Evolutionary conservation across 2,797 vertebrate species (phyloP).

Genomic region (Eurystomus glaucurus): DNA sequence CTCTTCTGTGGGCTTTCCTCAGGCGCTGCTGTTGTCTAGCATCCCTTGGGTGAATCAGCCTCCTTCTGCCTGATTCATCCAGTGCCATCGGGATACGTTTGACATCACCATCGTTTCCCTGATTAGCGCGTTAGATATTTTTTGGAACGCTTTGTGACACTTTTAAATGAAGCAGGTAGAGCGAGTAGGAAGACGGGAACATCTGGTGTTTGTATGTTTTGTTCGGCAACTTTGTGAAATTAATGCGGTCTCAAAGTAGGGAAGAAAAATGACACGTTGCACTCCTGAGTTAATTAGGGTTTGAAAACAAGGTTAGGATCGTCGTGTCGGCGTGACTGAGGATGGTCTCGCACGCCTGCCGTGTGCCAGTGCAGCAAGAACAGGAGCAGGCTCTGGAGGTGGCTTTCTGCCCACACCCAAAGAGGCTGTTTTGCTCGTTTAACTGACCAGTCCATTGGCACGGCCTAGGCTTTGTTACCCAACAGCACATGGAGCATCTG

Average conservation of each 20-base stretch:
- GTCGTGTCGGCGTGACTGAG: accelerated
- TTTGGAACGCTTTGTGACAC: slow-evolving; percentile 37
- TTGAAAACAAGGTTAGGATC: background rate
- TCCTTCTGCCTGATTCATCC: background rate
- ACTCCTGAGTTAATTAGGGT: slow-evolving; percentile 10
- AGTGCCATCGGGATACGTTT: background rate
- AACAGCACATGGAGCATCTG: background rate
- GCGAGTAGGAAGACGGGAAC: background rate
- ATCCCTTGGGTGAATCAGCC: background rate
- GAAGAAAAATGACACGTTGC: background rate
- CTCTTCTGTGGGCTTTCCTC: background rate
- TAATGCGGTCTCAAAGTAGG: background rate
- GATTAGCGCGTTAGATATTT: background rate
- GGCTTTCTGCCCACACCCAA: background rate
- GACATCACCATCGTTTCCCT: background rate
- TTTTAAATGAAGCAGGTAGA: slow-evolving; percentile 27
- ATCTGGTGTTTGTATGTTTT: slow-evolving; percentile 19
- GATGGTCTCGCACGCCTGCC: background rate
- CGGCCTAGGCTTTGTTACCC: background rate
- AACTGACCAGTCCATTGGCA: background rate
- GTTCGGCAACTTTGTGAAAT: background rate
- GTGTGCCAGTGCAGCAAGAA: background rate
- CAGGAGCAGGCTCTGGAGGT: background rate
- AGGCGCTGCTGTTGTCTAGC: background rate
- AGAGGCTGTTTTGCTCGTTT: background rate